phyloP scores from a whole-genome alignment of 2,113 vertebrate genomes.

The Takifugu flavidus region DNA sequence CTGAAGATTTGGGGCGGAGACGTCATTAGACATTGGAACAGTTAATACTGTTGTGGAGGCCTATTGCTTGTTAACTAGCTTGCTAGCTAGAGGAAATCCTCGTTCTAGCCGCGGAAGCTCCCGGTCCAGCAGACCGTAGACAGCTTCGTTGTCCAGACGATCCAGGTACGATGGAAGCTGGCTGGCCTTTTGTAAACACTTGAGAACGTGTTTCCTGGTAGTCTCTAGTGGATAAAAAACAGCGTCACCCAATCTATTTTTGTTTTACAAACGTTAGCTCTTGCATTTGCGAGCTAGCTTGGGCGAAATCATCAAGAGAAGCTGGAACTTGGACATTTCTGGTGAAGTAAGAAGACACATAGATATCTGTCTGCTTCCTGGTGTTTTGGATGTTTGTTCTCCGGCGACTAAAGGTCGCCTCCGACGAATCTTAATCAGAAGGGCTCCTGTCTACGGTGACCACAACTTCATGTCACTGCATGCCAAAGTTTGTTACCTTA shows the following conservation, averaged over 20 bases:
- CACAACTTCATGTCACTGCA: conserved; percentile 24
- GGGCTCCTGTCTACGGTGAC: conserved; percentile 20
- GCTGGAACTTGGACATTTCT: conserved; percentile 4
- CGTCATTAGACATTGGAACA: not conserved
- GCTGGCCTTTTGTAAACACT: not conserved
- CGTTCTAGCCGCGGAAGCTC: conserved; percentile 32
- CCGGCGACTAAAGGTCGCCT: conserved; percentile 26
- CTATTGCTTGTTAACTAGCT: conserved; percentile 51
- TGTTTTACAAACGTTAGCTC: conserved; percentile 44
- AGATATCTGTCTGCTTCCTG: not conserved
- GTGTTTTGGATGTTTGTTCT: not conserved
- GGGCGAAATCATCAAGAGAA: conserved; percentile 5
- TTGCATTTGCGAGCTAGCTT: conserved; percentile 52
- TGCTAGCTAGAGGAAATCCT: conserved; percentile 42
- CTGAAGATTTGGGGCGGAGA: not conserved
- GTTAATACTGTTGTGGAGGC: conserved; percentile 61
- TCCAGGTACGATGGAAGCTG: not conserved
- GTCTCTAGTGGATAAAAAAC: not conserved
- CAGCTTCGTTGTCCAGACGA: conserved; percentile 5
- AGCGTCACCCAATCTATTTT: not conserved
- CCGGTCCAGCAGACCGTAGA: conserved; percentile 32
- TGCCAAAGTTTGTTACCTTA: conserved; percentile 21
- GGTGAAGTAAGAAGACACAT: conserved; percentile 1
- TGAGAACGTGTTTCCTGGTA: not conserved
- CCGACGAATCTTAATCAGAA: conserved; percentile 2